Evolutionary conservation across 2,888 invertebrate species (phyloP).

Genomic region (Parelbella ahira): DNA sequence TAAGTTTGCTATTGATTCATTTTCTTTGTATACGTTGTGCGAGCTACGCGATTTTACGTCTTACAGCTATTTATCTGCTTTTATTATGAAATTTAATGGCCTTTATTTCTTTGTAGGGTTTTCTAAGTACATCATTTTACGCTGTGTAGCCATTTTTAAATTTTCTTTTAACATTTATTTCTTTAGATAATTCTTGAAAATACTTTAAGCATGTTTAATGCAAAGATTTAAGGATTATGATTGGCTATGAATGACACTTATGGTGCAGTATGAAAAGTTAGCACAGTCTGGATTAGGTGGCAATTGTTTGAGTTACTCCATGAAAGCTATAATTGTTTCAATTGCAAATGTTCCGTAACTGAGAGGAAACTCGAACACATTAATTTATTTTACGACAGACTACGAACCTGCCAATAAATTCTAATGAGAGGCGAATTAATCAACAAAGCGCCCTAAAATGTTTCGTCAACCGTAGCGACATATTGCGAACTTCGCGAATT

Average conservation of each 20-base stretch:
- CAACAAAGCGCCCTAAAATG: slow-evolving; percentile 31
- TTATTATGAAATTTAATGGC: too few species aligned
- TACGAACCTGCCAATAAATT: slow-evolving; percentile 24
- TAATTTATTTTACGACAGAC: slow-evolving; percentile 21
- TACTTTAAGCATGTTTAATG: too few species aligned
- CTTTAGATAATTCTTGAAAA: too few species aligned
- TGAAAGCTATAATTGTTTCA: slow-evolving; percentile 3
- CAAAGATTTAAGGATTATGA: too few species aligned
- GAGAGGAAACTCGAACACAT: slow-evolving; percentile 11
- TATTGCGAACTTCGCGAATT: slow-evolving; percentile 38
- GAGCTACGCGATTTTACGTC: slow-evolving; percentile 1
- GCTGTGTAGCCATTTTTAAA: too few species aligned
- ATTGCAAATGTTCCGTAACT: neutral
- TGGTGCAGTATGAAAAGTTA: too few species aligned
- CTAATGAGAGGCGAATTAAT: slow-evolving; percentile 29
- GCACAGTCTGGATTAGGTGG: too few species aligned
- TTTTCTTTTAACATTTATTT: too few species aligned
- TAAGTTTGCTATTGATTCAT: neutral
- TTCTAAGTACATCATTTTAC: too few species aligned
- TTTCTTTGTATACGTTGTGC: slow-evolving; percentile 3
- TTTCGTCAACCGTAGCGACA: slow-evolving; percentile 37
- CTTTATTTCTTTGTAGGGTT: too few species aligned
- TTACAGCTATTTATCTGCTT: too few species aligned
- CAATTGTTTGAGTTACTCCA: neutral
- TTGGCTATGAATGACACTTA: too few species aligned